phyloP scores from a whole-genome alignment of 2,113 vertebrate genomes.

The Himantopus leucocephalus region DNA sequence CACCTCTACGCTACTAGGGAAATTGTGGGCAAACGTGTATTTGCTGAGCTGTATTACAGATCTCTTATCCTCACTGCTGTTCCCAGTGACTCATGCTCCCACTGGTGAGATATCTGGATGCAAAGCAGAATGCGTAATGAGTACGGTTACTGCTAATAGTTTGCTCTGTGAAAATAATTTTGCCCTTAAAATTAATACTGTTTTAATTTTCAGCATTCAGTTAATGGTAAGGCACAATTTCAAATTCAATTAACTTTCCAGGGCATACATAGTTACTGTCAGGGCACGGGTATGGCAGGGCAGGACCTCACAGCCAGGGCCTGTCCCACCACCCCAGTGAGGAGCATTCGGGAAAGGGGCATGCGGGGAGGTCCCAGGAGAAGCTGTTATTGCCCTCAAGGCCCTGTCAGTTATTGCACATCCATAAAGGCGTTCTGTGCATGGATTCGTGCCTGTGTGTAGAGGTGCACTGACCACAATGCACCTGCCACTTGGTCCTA shows the following conservation, averaged over 20 bases:
- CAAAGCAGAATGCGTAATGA: neutral
- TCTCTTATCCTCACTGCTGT: neutral
- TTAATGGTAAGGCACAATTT: neutral
- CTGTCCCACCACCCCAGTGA: neutral
- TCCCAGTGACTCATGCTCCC: accelerated
- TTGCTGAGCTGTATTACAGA: neutral
- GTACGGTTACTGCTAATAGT: neutral
- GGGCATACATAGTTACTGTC: neutral
- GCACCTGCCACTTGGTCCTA: neutral
- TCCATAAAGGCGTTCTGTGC: neutral
- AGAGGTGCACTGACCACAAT: neutral
- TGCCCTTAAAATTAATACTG: neutral
- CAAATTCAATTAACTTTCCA: neutral
- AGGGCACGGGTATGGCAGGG: neutral
- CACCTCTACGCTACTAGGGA: neutral
- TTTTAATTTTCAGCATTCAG: neutral
- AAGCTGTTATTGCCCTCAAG: neutral
- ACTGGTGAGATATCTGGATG: neutral
- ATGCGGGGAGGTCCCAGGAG: neutral
- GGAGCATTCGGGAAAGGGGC: neutral
- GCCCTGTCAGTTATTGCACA: neutral
- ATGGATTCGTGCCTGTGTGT: neutral
- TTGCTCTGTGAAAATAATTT: neutral
- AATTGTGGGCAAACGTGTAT: neutral
- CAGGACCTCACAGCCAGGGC: neutral